Conservation (phyloP, 2,888 invertebrate genomes). For the Cremastobaeus sp. region DNA sequence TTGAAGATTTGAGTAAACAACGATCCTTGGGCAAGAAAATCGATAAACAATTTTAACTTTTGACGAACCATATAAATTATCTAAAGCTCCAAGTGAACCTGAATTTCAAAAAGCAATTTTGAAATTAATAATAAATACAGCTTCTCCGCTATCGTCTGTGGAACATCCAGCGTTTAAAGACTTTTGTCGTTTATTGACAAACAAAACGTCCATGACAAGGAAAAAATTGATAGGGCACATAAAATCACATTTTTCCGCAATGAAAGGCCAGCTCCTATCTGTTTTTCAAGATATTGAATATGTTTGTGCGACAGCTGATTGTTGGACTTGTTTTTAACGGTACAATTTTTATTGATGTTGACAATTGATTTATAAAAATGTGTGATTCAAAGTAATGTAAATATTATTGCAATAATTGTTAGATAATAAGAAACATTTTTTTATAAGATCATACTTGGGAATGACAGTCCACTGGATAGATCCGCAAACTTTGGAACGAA, state of each 20-base stretch:
- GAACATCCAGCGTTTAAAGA: background rate
- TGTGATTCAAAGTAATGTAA: background rate
- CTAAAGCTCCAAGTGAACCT: background rate
- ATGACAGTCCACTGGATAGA: conserved; percentile 1
- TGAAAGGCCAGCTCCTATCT: background rate
- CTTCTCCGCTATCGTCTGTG: background rate
- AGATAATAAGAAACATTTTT: too few species aligned
- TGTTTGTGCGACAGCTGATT: background rate
- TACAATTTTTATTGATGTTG: too few species aligned
- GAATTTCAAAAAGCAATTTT: background rate
- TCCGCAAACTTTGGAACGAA: background rate
- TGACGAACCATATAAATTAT: background rate
- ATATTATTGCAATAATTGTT: background rate
- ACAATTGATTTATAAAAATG: too few species aligned
- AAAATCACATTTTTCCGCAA: background rate
- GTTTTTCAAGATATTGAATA: background rate
- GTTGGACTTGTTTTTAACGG: background rate
- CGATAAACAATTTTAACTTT: background rate
- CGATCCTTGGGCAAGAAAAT: background rate
- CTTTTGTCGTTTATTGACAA: background rate
- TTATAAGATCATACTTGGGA: background rate
- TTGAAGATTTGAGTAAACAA: background rate
- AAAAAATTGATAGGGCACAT: background rate
- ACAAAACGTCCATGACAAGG: background rate
- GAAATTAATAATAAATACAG: background rate